phyloP scores from a whole-genome alignment of 2,797 vertebrate genomes.

The Rallus crepitans region DNA sequence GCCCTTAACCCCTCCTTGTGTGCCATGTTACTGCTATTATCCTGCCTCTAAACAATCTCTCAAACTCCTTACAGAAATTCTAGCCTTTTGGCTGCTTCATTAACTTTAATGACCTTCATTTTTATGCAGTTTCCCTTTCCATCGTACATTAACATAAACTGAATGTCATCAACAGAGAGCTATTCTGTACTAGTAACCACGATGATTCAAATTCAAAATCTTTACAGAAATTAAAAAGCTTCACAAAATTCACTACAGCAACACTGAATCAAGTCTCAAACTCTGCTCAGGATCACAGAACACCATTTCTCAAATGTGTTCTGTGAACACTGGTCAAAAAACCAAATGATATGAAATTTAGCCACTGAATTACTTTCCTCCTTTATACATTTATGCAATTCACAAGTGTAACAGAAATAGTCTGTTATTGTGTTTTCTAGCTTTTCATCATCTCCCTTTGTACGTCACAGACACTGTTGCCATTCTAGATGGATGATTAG shows the following conservation, averaged over 20 bases:
- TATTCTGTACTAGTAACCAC: background rate
- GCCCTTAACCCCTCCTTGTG: background rate
- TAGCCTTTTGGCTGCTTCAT: slow-evolving; percentile 28
- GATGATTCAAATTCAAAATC: background rate
- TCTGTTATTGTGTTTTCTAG: slow-evolving; percentile 23
- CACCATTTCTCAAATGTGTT: background rate
- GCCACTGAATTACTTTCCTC: slow-evolving; percentile 35
- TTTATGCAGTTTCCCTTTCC: background rate
- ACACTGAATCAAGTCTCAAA: background rate
- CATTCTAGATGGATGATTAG: slow-evolving; percentile 10
- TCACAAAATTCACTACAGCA: background rate
- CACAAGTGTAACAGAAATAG: slow-evolving; percentile 50
- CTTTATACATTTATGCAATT: slow-evolving; percentile 23
- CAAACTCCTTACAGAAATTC: slow-evolving; percentile 12
- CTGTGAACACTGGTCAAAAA: slow-evolving; percentile 14
- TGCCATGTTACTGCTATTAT: background rate
- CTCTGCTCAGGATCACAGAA: background rate
- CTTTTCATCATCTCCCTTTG: slow-evolving; percentile 45
- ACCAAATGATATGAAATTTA: slow-evolving; percentile 9
- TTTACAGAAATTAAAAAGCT: background rate
- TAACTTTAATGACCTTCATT: slow-evolving; percentile 14
- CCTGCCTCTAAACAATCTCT: background rate
- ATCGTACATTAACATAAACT: background rate
- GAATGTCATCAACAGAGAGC: slow-evolving; percentile 26
- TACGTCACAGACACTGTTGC: slow-evolving; percentile 39